Percentiles rank a stretch among this genome's conserved stretches.
Conservation (phyloP, 2,113 vertebrate genomes). For the Murina feae region DNA sequence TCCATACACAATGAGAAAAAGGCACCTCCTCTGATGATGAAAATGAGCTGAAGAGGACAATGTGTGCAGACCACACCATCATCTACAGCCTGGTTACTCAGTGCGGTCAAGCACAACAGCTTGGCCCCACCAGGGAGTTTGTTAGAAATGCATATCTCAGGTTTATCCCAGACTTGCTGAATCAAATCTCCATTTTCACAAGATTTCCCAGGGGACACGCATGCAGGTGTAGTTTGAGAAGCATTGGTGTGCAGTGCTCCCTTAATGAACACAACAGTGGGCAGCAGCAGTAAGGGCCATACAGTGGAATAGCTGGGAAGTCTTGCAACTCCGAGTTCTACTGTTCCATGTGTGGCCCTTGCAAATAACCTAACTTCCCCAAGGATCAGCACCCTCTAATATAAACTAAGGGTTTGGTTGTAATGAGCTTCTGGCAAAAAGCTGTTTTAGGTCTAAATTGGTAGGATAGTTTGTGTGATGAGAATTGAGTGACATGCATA, state of each 20-base stretch:
- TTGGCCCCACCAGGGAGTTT: neutral
- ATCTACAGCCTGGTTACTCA: neutral
- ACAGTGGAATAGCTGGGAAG: too few relatives aligned
- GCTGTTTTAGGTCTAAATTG: neutral
- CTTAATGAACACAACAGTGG: neutral
- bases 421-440: neutral
- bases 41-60: neutral
- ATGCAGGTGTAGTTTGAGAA: neutral
- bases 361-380: neutral
- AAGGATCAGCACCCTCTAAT: neutral
- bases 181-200: neutral
- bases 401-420: neutral
- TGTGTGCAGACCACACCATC: rapidly evolving
- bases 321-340: neutral
- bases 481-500: neutral
- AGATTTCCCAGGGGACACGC: neutral
- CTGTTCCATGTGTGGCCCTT: neutral
- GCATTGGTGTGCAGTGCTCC: neutral
- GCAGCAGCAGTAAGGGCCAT: neutral
- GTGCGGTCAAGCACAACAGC: neutral
- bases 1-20: neutral
- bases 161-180: neutral
- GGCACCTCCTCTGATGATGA: rapidly evolving
- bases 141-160: neutral
- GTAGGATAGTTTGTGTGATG: neutral